A percentile compares a stretch with the other conserved stretches of the same genome.
Conservation (phyloP, 2,797 vertebrate genomes). For the Novumbra hubbsi region DNA sequence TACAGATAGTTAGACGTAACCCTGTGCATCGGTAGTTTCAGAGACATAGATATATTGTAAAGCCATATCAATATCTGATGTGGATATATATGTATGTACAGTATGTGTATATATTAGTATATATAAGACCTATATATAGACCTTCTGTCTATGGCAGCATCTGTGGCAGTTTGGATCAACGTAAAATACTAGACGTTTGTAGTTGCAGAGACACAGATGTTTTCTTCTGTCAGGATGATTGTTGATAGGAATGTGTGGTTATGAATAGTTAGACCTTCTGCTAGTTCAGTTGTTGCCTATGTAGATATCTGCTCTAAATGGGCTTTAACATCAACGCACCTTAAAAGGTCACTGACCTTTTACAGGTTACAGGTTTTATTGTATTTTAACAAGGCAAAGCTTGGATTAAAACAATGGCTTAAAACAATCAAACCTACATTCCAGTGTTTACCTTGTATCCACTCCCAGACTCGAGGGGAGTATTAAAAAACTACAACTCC, state of each 20-base stretch:
- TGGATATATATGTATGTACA: neutral
- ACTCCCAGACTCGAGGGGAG: too few species aligned
- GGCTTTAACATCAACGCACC: neutral
- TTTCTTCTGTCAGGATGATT: too few species aligned
- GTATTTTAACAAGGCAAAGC: neutral
- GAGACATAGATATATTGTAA: neutral
- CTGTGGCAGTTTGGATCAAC: too few species aligned
- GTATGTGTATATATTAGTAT: neutral
- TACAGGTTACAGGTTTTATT: constrained; percentile 10
- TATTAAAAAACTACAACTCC: too few species aligned
- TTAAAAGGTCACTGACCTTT: neutral
- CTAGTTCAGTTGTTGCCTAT: neutral
- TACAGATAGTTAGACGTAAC: too few species aligned
- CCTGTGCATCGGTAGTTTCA: neutral
- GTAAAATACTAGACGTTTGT: too few species aligned
- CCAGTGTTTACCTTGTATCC: neutral
- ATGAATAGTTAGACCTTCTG: neutral
- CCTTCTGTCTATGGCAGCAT: too few species aligned
- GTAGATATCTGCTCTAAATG: neutral
- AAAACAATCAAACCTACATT: neutral
- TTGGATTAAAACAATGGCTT: neutral
- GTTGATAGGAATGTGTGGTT: neutral
- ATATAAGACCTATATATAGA: too few species aligned
- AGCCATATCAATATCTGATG: neutral
- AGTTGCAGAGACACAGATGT: too few species aligned